These are phyloP conservation scores for Agrypnia vestita DNA, from an alignment of 1,140 invertebrate genomes.

Conservation along the genomic window DNA sequence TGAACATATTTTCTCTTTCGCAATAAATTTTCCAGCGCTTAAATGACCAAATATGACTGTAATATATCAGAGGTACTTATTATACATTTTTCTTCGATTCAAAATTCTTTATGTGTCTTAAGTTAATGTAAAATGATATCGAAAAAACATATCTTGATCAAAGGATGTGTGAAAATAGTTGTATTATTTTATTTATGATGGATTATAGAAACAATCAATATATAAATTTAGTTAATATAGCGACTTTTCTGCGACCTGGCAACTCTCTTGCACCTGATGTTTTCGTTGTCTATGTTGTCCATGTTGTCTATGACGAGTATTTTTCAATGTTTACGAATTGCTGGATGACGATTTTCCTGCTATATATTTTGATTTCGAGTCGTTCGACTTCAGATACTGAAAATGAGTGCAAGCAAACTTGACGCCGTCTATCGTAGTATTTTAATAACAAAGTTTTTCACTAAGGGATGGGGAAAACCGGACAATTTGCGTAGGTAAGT, in stretches of 20 bases:
- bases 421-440: slow-evolving; percentile 93
- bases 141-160: no score
- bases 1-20: no score
- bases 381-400: slow-evolving; percentile 50
- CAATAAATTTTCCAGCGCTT: no score
- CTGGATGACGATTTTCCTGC: slow-evolving; percentile 19
- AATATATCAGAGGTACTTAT: no score
- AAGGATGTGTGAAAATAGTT: no score
- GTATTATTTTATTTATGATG: background rate
- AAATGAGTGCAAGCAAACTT: slow-evolving; percentile 84
- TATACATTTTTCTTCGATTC: no score
- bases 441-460: slow-evolving; percentile 94
- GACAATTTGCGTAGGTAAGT: slow-evolving; percentile 89
- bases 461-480: slow-evolving; percentile 96
- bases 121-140: no score
- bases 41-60: no score
- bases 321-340: slow-evolving; percentile 49
- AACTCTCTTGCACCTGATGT: slow-evolving; percentile 23
- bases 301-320: slow-evolving; percentile 42
- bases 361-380: slow-evolving; percentile 49
- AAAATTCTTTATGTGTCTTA: no score
- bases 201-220: background rate
- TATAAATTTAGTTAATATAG: background rate
- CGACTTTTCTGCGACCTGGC: background rate
- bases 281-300: slow-evolving; percentile 35